These are phyloP conservation scores for Cricetomys ansorgei DNA, from an alignment of 2,113 vertebrate genomes.

Conservation along the genomic window DNA sequence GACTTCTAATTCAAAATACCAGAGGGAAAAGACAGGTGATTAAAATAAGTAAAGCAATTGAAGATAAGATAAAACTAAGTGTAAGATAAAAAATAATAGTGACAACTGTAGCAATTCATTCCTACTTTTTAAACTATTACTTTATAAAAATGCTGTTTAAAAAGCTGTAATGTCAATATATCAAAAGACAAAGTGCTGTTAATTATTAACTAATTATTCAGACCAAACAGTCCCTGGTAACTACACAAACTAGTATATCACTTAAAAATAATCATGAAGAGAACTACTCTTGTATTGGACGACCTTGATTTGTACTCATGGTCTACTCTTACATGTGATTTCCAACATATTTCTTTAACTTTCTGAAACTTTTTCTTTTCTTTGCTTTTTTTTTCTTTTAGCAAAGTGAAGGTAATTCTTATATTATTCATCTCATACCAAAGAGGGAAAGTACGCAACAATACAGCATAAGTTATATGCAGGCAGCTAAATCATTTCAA, in stretches of 20 bases:
- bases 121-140: neutral
- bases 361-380: neutral
- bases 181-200: neutral
- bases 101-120: neutral
- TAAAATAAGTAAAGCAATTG: neutral
- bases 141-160: neutral
- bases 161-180: neutral
- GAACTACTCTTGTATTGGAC: slow-evolving; percentile 8
- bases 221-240: neutral
- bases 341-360: neutral
- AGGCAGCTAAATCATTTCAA: neutral
- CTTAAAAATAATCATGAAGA: neutral
- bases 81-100: neutral
- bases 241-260: neutral
- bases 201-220: neutral
- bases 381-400: neutral
- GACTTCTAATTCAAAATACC: neutral
- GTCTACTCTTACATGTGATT: neutral
- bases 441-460: neutral
- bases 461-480: neutral
- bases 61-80: neutral
- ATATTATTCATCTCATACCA: neutral
- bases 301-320: neutral
- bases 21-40: neutral
- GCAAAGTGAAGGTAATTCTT: neutral